phyloP scores from a whole-genome alignment of 2,113 vertebrate species.

The Hippocampus abdominalis region DNA sequence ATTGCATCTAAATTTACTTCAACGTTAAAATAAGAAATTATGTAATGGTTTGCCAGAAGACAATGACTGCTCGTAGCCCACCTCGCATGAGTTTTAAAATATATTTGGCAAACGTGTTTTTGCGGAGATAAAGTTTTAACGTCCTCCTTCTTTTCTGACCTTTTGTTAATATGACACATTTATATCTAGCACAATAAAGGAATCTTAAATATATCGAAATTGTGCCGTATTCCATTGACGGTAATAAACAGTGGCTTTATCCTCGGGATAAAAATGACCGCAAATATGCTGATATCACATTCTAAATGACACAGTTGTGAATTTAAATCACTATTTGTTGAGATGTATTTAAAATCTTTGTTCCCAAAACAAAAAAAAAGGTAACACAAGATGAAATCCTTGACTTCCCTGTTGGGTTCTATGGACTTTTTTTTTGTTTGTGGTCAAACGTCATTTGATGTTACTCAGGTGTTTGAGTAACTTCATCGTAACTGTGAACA shows the following conservation, averaged over 20 bases:
- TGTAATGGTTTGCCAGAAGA: background rate
- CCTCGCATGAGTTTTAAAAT: background rate
- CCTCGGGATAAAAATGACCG: background rate
- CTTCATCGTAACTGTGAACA: slow-evolving; percentile 50
- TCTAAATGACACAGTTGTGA: background rate
- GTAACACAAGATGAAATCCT: background rate
- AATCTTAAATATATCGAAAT: background rate
- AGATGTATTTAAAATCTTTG: background rate
- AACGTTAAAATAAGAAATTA: background rate
- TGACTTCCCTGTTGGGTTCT: background rate
- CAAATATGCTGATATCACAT: background rate
- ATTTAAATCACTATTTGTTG: background rate
- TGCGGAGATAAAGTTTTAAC: background rate
- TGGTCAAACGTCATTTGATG: slow-evolving; percentile 20
- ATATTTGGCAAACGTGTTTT: background rate
- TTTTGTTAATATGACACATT: background rate
- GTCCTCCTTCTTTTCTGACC: background rate
- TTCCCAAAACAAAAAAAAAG: background rate
- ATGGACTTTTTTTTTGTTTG: slow-evolving; percentile 3
- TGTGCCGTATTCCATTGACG: background rate
- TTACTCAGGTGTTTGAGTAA: slow-evolving; percentile 43
- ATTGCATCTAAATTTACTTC: background rate
- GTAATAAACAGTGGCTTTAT: background rate
- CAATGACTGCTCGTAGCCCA: background rate
- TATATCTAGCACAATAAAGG: background rate